Base-by-base conservation (phyloP, 2,888 invertebrate genomes). In the Nymphalis polychloros region DNA sequence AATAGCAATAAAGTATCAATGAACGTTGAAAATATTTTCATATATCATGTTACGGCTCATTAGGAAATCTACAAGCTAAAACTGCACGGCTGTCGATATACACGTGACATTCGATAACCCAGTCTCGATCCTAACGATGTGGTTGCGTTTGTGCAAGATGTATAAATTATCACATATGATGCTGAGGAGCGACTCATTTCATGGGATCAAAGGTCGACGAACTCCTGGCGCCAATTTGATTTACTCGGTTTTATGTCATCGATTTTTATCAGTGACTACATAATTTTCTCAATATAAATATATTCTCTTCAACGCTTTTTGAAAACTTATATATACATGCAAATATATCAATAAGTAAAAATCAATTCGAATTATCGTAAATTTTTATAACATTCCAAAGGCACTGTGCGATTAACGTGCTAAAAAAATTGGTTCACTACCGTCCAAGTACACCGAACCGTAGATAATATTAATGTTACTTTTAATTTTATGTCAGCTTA, bases 81-180 rank as follows among this genome's bases (percentile, higher is more conserved):
- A 59, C 62, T 61, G 64, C 31, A 53, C 31, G 19, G 52, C 52
- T 57, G 65, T 60, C 63, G 61, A 57, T 53, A 67, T 60, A 72
- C 74, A 71, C 68, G 67, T 75, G 74, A 72, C 77, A 76, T 71
- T 66, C 71, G 67, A 75, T 76, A 77, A 76, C 76, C 76, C 68
- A 71, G 63, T 66, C 67, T 72, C 65, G 57, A 68, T 69, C 47
- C 61, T 70, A 70, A 64, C 52, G 55, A 65, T 62, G 63, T 35
- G 57, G 63, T 68, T 64, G 53, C 70, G 16, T 57, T 55, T 66
- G 57, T 66, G 63, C 70, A 68, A 72, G 52, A 67, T 69, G 70
- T 66, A 74, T 74, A 73, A 71, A 73, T 73, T 74, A 72, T 68
- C 67, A 65, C 61, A 69, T 67, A 64, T 69, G 64, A 72, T 63